phyloP scores from a whole-genome alignment of 2,113 vertebrate species.

The Accipiter virgatus region DNA sequence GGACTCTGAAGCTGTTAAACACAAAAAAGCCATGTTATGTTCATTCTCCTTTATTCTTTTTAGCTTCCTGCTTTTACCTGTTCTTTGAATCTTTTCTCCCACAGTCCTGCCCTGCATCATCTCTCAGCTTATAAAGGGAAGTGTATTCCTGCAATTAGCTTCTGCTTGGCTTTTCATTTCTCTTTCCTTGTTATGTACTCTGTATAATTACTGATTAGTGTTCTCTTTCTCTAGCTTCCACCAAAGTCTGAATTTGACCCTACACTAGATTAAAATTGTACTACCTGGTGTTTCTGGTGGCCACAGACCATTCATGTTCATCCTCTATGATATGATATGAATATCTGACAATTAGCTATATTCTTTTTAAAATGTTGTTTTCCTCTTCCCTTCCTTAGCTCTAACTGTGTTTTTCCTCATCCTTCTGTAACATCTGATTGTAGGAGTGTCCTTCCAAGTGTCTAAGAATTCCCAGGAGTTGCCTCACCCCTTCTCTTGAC shows the following conservation, averaged over 20 bases:
- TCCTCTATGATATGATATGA: not conserved
- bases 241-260: not conserved
- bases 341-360: not conserved
- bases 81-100: not conserved
- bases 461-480: not conserved
- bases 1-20: too few species aligned
- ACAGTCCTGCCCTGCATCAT: not conserved
- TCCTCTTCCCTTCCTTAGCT: not conserved
- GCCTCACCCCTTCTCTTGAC: not conserved
- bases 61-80: too few species aligned
- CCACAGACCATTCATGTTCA: not conserved
- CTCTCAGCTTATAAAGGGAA: not conserved
- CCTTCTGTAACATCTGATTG: not conserved
- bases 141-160: not conserved
- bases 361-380: not conserved
- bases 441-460: accelerated
- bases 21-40: too few species aligned
- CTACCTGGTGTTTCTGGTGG: not conserved
- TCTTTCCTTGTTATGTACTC: not conserved
- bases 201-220: not conserved
- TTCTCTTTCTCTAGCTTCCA: not conserved
- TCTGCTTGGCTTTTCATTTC: not conserved
- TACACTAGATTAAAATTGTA: not conserved
- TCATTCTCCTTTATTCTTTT: too few species aligned
- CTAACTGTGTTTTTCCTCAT: not conserved